These are phyloP conservation scores for Rotaria sp. DNA, from an alignment of 2,888 invertebrate species.

Conservation along the genomic window DNA sequence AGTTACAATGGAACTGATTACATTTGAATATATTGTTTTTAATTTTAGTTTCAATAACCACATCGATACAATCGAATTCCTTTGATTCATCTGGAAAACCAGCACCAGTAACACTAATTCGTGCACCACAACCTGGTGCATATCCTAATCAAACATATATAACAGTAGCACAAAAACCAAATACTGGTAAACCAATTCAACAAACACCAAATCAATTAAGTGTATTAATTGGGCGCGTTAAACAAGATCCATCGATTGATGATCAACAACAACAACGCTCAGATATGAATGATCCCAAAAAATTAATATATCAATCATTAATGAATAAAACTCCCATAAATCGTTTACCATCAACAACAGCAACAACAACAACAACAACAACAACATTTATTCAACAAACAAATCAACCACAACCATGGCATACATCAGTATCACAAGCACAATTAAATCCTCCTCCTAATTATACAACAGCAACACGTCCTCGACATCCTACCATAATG, in stretches of 20 bases:
- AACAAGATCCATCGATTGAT: conserved; percentile 13
- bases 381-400: background rate
- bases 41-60: background rate
- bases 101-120: background rate
- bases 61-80: background rate
- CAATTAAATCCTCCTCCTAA: conserved; percentile 1
- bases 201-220: background rate
- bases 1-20: no score
- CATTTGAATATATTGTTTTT: no score
- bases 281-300: conserved; percentile 11
- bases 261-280: background rate
- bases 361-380: conserved; percentile 20
- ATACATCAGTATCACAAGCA: background rate
- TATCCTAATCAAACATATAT: background rate
- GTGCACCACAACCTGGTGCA: background rate
- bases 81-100: background rate
- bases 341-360: background rate
- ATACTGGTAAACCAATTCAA: background rate
- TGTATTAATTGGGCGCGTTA: background rate
- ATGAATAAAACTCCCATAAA: background rate
- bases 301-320: background rate
- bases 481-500: conserved; percentile 26
- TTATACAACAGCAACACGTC: background rate
- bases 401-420: background rate
- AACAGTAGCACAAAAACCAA: conserved; percentile 11